These are phyloP conservation scores for Hemibagrus wyckioides DNA, from an alignment of 2,113 vertebrate species.

Conservation along the genomic window DNA sequence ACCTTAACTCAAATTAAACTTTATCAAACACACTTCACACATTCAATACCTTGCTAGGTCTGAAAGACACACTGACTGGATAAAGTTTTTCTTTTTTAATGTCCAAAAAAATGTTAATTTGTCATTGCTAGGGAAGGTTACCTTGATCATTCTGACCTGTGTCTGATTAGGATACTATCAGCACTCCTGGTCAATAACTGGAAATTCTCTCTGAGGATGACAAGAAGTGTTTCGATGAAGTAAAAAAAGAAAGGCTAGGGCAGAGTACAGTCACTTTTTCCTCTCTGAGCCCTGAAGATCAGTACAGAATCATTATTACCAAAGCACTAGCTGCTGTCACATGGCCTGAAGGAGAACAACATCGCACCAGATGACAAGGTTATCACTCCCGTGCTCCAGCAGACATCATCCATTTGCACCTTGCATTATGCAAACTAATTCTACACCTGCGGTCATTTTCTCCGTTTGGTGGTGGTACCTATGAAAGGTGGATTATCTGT, in stretches of 20 bases:
- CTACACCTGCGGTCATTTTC: constrained; percentile 41
- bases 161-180: background rate
- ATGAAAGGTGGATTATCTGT: constrained; percentile 47
- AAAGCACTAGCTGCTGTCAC: constrained; percentile 6
- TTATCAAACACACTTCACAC: background rate
- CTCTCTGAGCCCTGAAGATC: background rate
- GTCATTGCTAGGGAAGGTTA: background rate
- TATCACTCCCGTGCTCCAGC: constrained; percentile 39
- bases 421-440: constrained; percentile 48
- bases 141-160: background rate
- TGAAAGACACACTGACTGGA: background rate
- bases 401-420: constrained; percentile 39
- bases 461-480: constrained; percentile 33
- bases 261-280: background rate
- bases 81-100: background rate
- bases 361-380: constrained; percentile 41
- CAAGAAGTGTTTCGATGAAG: background rate
- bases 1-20: background rate
- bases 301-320: constrained; percentile 11
- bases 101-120: background rate
- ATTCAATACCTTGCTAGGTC: background rate
- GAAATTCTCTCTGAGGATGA: background rate
- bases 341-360: constrained; percentile 29
- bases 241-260: background rate
- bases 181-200: background rate